Evolutionary conservation across 2,797 vertebrate genomes (phyloP).

Genomic region (Tangara arthus): DNA sequence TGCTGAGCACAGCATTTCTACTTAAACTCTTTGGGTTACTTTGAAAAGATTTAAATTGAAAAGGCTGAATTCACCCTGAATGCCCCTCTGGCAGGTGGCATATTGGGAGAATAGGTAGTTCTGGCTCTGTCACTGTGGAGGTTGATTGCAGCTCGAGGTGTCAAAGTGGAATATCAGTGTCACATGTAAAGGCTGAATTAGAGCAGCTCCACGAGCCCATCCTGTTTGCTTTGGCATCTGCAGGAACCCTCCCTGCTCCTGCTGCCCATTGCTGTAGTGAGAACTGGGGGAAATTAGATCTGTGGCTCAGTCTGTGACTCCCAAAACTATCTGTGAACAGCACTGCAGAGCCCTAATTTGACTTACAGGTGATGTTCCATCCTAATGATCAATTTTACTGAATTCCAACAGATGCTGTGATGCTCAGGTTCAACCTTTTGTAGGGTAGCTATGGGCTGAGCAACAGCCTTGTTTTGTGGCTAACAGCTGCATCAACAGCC

Average conservation of each 20-base stretch:
- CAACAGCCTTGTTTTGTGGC: not conserved
- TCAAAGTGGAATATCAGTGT: not conserved
- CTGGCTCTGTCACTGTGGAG: not conserved
- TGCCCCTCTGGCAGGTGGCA: not conserved
- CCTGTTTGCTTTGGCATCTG: not conserved
- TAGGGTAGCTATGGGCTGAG: not conserved
- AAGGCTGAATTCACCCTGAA: not conserved
- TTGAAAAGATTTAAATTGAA: not conserved
- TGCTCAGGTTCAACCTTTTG: not conserved
- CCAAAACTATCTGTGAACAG: not conserved
- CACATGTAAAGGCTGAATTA: not conserved
- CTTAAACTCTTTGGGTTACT: not conserved
- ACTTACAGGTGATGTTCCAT: not conserved
- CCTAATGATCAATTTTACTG: not conserved
- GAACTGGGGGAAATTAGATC: not conserved
- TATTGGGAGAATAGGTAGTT: not conserved
- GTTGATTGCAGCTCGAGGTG: fast-evolving
- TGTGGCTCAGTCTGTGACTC: not conserved
- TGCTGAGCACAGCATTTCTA: not conserved
- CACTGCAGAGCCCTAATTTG: not conserved
- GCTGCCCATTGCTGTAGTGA: not conserved
- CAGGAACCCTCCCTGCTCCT: not conserved
- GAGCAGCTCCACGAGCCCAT: not conserved
- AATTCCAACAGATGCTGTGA: not conserved
- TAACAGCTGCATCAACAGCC: fast-evolving